These are phyloP conservation scores for Leptobrachium leishanense DNA, from an alignment of 2,113 vertebrate species.

Conservation along the genomic window DNA sequence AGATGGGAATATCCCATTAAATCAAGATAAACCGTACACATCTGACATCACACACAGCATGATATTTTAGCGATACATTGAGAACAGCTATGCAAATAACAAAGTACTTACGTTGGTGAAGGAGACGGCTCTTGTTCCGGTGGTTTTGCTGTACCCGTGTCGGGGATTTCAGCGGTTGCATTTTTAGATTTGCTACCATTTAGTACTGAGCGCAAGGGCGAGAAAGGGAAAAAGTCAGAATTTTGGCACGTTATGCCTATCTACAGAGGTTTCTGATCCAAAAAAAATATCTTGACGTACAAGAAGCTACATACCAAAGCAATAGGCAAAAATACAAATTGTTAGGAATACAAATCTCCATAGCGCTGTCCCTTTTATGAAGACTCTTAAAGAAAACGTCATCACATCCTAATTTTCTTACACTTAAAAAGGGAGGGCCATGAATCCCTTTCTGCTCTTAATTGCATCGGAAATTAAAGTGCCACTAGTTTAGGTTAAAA, in stretches of 20 bases:
- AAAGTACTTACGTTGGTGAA: constrained; percentile 74
- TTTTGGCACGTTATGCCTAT: neutral
- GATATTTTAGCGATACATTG: no score
- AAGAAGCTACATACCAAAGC: constrained; percentile 15
- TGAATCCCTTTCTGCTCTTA: no score
- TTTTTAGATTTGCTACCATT: constrained; percentile 71
- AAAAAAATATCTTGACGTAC: neutral
- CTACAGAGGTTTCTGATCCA: no score
- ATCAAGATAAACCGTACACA: no score
- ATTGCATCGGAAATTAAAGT: no score
- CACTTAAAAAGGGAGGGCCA: no score
- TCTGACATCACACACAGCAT: no score
- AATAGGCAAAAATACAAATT: neutral
- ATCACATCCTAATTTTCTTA: no score
- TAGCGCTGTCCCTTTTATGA: no score
- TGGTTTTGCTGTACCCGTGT: constrained; percentile 62
- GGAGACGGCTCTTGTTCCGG: constrained; percentile 60
- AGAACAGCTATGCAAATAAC: neutral
- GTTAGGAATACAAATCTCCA: neutral
- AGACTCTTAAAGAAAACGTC: no score
- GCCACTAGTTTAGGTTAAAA: no score
- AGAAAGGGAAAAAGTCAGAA: constrained; percentile 43
- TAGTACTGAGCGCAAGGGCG: constrained; percentile 53
- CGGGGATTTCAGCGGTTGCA: constrained; percentile 51
- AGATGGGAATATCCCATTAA: no score